Conservation (phyloP, 1,140 invertebrate genomes). For the Notospermus geniculatus region DNA sequence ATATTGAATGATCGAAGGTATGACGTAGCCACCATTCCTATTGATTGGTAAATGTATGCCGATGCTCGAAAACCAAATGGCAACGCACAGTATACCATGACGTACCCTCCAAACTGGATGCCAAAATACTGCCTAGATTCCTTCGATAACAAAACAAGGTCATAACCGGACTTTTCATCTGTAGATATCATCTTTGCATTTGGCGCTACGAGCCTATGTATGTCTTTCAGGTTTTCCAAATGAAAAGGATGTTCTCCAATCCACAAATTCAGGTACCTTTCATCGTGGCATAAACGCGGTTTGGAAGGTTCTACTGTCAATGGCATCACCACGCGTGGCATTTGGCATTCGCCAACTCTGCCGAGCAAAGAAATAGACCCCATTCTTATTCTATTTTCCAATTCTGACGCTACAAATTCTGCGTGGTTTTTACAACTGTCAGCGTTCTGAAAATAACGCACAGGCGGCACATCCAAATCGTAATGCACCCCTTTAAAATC, state of each 20-base stretch:
- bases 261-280: constrained; percentile 3
- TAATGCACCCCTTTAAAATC: constrained; percentile 22
- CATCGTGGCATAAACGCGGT: neutral
- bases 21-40: neutral
- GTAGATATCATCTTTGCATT: constrained; percentile 14
- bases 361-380: neutral
- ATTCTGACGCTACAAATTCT: constrained; percentile 13
- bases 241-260: constrained; percentile 15
- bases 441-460: constrained; percentile 17
- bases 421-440: constrained; percentile 16
- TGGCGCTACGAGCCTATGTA: no score
- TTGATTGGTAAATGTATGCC: neutral
- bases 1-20: no score
- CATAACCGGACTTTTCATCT: constrained; percentile 12
- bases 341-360: no score
- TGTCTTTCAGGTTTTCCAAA: constrained; percentile 15
- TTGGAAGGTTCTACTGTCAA: neutral
- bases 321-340: neutral
- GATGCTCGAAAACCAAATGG: constrained; percentile 7
- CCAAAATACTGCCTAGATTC: neutral
- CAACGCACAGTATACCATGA: constrained; percentile 4
- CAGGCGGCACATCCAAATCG: constrained; percentile 16
- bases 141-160: neutral
- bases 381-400: neutral
- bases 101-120: neutral